Base-by-base conservation (phyloP, 2,888 invertebrate genomes). In the Peribatodes rhomboidaria region DNA sequence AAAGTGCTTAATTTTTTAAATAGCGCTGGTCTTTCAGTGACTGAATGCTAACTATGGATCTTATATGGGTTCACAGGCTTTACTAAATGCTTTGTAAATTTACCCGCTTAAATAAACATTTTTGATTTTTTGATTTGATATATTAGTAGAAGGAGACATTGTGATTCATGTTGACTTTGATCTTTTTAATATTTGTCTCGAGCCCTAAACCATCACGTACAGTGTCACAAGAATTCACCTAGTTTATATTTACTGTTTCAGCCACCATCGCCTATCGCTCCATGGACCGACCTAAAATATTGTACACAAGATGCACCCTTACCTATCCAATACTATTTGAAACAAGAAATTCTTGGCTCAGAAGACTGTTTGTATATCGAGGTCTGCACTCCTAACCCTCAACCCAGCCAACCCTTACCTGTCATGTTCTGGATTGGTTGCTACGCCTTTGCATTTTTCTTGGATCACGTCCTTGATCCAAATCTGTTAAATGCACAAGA, bases 341-440 rank as follows among this genome's bases (percentile, higher is more conserved):
- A 37, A 27, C 1, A 27, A 8, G 22, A 20, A 69, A 18, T 54
- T 71, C 55, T 53, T 81, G 31, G 92, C 39, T 83, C 87, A 33
- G 94, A 94, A 81, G 93, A 94, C 72, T 93, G 93, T 69, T 83
- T 94, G 0, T 92, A 90, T 65, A 76, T 94, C 37, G 89, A 92
- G 73, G 75, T 94, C 11, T 82, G 80, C 31, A 85, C 88, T 31
- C 87, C 88, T 65, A 83, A 76, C 65, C 69, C 87, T 10, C 78
- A 82, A 42, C 83, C 88, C 3, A 75, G 81, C 0, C 81, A 90
- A 68, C 85, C 77, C 11, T 72, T 89, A 70, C 93, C 94, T 22
- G 94, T 94, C 3, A 91, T 94, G 91, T 91, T 94, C 65, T 94
- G 91, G 89, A 87, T 94, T 54, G 92, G 93, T 61, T 83, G 89